Base-by-base conservation (phyloP, 2,888 invertebrate genomes). In the Cephus sareptanus region DNA sequence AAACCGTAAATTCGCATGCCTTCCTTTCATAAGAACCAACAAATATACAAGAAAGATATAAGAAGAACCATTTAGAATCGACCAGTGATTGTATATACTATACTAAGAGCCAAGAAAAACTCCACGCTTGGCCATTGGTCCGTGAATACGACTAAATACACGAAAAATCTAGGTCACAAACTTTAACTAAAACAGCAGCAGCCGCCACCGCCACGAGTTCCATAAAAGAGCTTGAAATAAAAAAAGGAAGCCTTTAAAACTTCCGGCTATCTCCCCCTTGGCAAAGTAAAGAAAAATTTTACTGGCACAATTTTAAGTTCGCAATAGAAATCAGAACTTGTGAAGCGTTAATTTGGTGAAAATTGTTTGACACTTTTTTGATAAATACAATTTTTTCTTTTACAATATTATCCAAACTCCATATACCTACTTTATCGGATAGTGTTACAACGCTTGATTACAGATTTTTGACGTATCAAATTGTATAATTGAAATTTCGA, bases 401-500 rank as follows among this genome's bases (percentile, higher is more conserved):
- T 15, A 15, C 15, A 40, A 40, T 6, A 15, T 40, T 15, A 40
- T 40, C 3, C 33, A 0, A 15, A 40, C 4, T 40, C 15, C 15
- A 15, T 2, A 40, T 15, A 40, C 6, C 15, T 4, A 40, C 40
- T 4, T 40, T 15, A 40, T 40, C 6, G 6, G 40, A 15, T 15
- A 40, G 4, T 6, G 6, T 15, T 4, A 40, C 1, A 6, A 15
- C 6, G 40, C 1, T 40, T 40, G 34, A 34, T n/a, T 30, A 15
- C 73, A 37, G 11, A 73, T 3, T 76, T 0, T 76, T 76, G 70
- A 76, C 68, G 15, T 73, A 75, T 69, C 75, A 11, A 34, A 23
- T 69, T 68, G 40, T 76, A 79, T 73, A 75, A 75, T 35, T 74
- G 74, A 56, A 80, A 6, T 9, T 56, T 9, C 0, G 76, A 78